Evolutionary conservation across 2,888 invertebrate species (phyloP).

Genomic region (Epistrophe grossulariae): DNA sequence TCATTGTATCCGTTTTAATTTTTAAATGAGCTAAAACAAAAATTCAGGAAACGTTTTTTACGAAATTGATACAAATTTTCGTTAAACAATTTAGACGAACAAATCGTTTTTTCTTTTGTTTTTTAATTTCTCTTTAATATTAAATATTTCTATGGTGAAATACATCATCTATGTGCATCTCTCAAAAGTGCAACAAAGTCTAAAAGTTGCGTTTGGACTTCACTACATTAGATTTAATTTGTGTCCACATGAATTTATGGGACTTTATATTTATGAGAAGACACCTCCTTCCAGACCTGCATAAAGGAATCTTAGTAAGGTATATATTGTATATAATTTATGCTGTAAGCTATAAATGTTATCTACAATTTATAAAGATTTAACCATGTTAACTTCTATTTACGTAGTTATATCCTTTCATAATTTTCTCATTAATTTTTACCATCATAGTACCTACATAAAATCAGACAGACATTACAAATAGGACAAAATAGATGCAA

Average conservation of each 20-base stretch:
- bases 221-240: not conserved
- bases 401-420: not conserved
- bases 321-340: not conserved
- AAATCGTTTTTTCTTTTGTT: too few relatives aligned
- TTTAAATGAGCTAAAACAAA: too few relatives aligned
- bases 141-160: too few relatives aligned
- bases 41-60: too few relatives aligned
- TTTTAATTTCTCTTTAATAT: too few relatives aligned
- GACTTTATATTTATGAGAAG: not conserved
- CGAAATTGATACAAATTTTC: too few relatives aligned
- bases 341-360: not conserved
- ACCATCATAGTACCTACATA: not conserved
- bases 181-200: too few relatives aligned
- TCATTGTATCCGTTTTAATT: too few relatives aligned
- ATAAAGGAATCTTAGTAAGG: not conserved
- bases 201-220: too few relatives aligned
- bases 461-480: not conserved
- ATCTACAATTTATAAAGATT: not conserved
- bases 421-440: constrained; percentile 37
- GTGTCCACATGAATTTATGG: not conserved
- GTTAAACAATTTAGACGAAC: too few relatives aligned
- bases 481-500: constrained; percentile 10
- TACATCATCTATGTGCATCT: too few relatives aligned
- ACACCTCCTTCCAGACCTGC: not conserved
- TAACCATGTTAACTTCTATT: constrained; percentile 6